Evolutionary conservation across 2,888 invertebrate species (phyloP).

Genomic region (Stenoptilia bipunctidactyla): DNA sequence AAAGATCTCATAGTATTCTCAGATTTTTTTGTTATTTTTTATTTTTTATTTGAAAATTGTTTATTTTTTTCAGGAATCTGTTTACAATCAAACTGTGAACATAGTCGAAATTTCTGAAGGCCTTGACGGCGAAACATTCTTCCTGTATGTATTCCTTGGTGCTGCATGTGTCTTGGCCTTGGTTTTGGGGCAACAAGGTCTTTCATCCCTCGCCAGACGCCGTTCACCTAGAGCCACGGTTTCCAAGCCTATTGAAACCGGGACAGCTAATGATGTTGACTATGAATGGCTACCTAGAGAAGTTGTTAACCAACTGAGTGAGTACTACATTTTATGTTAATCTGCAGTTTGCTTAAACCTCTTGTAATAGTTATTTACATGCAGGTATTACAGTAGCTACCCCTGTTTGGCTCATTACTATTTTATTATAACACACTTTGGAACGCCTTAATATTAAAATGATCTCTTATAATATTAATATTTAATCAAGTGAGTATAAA

Average conservation of each 20-base stretch:
- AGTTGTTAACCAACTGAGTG: conserved; percentile 86
- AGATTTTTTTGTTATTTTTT: no score
- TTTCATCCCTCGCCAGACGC: conserved; percentile 86
- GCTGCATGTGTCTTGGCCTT: conserved; percentile 89
- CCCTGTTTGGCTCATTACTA: no score
- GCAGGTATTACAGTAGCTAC: no score
- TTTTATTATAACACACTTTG: no score
- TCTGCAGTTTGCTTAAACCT: no score
- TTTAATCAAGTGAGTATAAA: no score
- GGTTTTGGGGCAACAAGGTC: conserved; percentile 90
- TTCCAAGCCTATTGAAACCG: conserved; percentile 85
- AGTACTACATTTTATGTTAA: conserved; percentile 56
- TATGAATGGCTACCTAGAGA: conserved; percentile 98
- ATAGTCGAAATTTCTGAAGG: conserved; percentile 97
- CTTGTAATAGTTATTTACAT: no score
- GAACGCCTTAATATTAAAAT: no score
- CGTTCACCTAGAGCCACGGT: conserved; percentile 66
- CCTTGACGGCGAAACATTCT: conserved; percentile 98
- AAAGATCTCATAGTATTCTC: no score
- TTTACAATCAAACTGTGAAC: conserved; percentile 97
- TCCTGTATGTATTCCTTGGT: conserved; percentile 95
- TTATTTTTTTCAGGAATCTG: conserved; percentile 85
- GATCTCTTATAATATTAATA: no score
- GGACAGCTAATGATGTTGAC: conserved; percentile 94
- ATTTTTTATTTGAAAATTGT: no score